Evolutionary conservation across 2,888 invertebrate species (phyloP).

Genomic region (Charanyca ferruginea): DNA sequence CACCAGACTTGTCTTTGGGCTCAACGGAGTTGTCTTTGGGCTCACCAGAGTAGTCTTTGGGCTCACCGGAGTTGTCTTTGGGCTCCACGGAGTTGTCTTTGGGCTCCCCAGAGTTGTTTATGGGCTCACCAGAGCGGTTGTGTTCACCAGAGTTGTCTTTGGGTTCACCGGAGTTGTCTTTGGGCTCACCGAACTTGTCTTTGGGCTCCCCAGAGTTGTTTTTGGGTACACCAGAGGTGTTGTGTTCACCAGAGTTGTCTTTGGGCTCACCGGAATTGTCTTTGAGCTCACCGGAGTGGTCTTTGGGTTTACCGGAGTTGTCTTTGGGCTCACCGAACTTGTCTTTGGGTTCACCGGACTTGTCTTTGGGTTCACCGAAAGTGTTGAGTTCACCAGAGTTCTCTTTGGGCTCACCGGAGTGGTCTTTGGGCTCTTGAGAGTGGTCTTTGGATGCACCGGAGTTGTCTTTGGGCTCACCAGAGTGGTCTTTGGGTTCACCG

Average conservation of each 20-base stretch:
- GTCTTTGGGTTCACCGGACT: too few relatives aligned
- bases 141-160: too few relatives aligned
- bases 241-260: background rate
- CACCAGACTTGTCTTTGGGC: too few relatives aligned
- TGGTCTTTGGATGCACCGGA: background rate
- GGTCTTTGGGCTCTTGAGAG: background rate
- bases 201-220: background rate
- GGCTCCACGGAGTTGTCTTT: too few relatives aligned
- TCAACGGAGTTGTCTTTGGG: background rate
- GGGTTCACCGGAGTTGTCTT: background rate
- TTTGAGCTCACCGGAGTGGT: too few relatives aligned
- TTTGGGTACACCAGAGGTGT: background rate
- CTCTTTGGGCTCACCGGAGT: background rate
- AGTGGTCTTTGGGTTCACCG: too few relatives aligned
- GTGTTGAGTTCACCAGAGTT: background rate
- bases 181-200: background rate
- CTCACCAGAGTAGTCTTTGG: background rate
- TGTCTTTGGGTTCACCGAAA: too few relatives aligned
- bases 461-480: background rate
- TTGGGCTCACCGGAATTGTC: background rate
- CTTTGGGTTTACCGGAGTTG: too few relatives aligned
- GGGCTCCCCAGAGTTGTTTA: too few relatives aligned
- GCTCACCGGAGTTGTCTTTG: too few relatives aligned
- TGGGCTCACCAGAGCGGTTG: too few relatives aligned
- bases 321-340: too few relatives aligned